Base-by-base conservation (phyloP, 2,113 vertebrate species). In the Calidris pugnax region DNA sequence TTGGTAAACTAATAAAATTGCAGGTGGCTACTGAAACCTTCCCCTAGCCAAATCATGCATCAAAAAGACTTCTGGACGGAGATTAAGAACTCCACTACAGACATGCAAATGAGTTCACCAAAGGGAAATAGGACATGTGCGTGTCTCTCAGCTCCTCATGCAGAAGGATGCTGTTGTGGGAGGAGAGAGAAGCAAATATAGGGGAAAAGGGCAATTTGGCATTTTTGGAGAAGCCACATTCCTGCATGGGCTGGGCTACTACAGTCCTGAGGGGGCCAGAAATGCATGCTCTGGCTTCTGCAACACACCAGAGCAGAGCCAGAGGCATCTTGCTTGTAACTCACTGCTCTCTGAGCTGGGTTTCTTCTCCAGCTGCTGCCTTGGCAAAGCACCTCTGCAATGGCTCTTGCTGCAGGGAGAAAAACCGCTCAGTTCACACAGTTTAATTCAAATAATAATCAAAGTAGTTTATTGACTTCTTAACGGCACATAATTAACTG, bases 241-340 rank as follows among this genome's bases (percentile, higher is more conserved):
- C 4, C 28, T 55, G 7, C 28, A 59, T 50, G 26, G 7, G 4
- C 55, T 23, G 32, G 15, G 66, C 35, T 48, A 33, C 33, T 60
- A n/a, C 53, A 66, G 0, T 69, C 22, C 37, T 1, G 2, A 7
- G 20, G 47, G 19, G 18, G 7, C 0, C 3, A 7, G 5, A 7
- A 76, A 32, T 14, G 28, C 14, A 7, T 41, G 48, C 26, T 76
- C 16, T 66, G 82, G 12, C n/a, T 83, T 33, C 68, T 69, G 48
- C 41, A 90, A 24, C 43, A 15, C 1, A 1, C 27, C 37, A 32
- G 48, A 67, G 60, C 32, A 39, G 74, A 66, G 66, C 22, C 57
- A 53, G 55, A 21, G 69, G 26, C n/a, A 28, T 45, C 43, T 33
- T 23, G 14, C 21, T 20, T 14, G 37, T 39, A 33, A n/a, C 24